Base-by-base conservation (phyloP, 2,888 invertebrate genomes). In the Smittia aterrima region DNA sequence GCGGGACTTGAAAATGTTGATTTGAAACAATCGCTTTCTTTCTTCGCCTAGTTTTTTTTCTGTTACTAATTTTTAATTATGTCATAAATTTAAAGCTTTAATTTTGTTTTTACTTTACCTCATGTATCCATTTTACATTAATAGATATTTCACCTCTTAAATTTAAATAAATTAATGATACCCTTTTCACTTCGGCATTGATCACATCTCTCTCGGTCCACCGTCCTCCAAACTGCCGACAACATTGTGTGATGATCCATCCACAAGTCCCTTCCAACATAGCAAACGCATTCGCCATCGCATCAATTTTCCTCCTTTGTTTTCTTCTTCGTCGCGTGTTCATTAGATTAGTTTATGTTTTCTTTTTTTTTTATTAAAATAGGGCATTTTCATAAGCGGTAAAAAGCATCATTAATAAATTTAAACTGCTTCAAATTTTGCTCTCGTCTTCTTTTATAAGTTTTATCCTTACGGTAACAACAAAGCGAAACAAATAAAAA, bases 111-210 rank as follows among this genome's bases (percentile, higher is more conserved):
- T 70, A 27, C 54, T 72, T 72, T 27, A 53, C 22, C 40, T 66
- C 20, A 58, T 32, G 18, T 40, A 64, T 64, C 64, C 27, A 64
- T 72, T 62, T 72, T 72, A 72, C 62, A 72, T 72, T 70, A 9
- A 70, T 27, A 72, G 72, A 72, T 64, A 64, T 64, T 58, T 27
- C n/a, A 2, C 58, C 18, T 54, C 58, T 62, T 70, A 54, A n/a
- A 72, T 72, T 72, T 72, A 72, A 72, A 72, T 72, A 72, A 62
- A 72, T 72, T 72, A 72, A 72, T 72, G 72, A 72, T 72, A 72
- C 72, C 62, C 54, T 72, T 70, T 53, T 20, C 24, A 24, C 7
- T 11, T 47, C 20, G 41, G 54, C 62, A 13, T 58, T 72, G 64
- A 24, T 27, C 27, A 27, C 9, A 64, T 4, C 27, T 24, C 27